Base-by-base conservation (phyloP, 1,140 invertebrate genomes). In the Drosophila saltans region DNA sequence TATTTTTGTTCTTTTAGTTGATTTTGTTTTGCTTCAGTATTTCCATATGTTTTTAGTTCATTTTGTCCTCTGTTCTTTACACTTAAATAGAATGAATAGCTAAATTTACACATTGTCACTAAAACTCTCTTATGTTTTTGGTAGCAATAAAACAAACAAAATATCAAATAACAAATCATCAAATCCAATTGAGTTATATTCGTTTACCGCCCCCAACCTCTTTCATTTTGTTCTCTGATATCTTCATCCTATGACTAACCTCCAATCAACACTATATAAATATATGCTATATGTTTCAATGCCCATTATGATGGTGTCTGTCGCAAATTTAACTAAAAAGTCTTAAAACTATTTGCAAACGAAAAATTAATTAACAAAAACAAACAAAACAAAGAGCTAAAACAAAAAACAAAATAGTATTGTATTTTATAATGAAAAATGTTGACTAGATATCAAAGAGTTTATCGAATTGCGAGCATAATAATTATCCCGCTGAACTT, bases 111-210 rank as follows among this genome's bases (percentile, higher is more conserved):
- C 72, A 75, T 72, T 72, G 72, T 75, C 70, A 71, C 73, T 58
- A 16, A 61, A 61, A 48, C 28, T 28, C n/a, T 21, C 48, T 65
- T 2, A 66, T 69, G 36, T 41, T 73, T 71, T 84, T 70, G 66
- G 67, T 79, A 85, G 75, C 68, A 72, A 67, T 63, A 70, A 66
- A 70, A 59, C 59, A 70, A 66, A 69, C 69, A 75, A 88, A 88
- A 89, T 83, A 88, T 88, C 80, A 88, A 88, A 89, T 83, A 88
- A 89, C 80, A 88, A 89, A 52, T 2, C 45, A 52, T 52, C n/a
- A 9, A 10, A 52, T 26, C 45, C 75, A 89, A 64, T 88, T 88
- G 84, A 83, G 75, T 88, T 86, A 74, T 59, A 69, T 62, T 39
- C 60, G 56, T 88, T 71, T 76, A 78, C 52, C 68, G 62, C 57